phyloP scores from a whole-genome alignment of 1,140 invertebrate species.

The Apis dorsata region DNA sequence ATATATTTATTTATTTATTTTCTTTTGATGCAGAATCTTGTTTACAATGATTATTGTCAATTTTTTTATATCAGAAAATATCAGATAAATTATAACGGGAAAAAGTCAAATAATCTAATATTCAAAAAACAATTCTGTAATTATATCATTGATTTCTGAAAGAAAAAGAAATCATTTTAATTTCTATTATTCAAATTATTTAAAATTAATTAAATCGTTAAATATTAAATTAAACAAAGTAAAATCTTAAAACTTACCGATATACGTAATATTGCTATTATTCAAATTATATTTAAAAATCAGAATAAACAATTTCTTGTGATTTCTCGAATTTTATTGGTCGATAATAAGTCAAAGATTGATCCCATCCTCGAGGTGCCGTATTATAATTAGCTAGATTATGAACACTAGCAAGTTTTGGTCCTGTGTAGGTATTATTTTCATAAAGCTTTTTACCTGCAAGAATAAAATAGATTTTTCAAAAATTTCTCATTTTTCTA shows the following conservation, averaged over 20 bases:
- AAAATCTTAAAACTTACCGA: slow-evolving; percentile 12
- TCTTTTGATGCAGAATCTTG: neutral
- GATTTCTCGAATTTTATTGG: slow-evolving; percentile 84
- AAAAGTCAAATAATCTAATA: neutral
- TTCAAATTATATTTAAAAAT: slow-evolving; percentile 79
- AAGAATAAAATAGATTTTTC: slow-evolving; percentile 22
- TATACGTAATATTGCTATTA: neutral
- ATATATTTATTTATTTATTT: too few relatives aligned
- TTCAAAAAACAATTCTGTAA: neutral
- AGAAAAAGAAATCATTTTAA: neutral
- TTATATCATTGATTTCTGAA: slow-evolving; percentile 2
- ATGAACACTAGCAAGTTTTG: slow-evolving; percentile 76
- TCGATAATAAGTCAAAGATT: slow-evolving; percentile 83
- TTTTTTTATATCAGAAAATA: neutral
- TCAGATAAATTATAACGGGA: neutral
- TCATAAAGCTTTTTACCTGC: slow-evolving; percentile 70
- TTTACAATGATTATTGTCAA: neutral
- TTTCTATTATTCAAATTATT: neutral
- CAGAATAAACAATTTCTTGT: slow-evolving; percentile 82
- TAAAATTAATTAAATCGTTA: neutral
- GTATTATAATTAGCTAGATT: slow-evolving; percentile 87
- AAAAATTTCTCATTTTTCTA: too few relatives aligned
- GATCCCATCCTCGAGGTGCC: slow-evolving; percentile 89
- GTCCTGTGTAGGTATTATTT: slow-evolving; percentile 71
- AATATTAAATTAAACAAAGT: neutral